Conservation (phyloP, 2,888 invertebrate species). For the Tinea trinotella region DNA sequence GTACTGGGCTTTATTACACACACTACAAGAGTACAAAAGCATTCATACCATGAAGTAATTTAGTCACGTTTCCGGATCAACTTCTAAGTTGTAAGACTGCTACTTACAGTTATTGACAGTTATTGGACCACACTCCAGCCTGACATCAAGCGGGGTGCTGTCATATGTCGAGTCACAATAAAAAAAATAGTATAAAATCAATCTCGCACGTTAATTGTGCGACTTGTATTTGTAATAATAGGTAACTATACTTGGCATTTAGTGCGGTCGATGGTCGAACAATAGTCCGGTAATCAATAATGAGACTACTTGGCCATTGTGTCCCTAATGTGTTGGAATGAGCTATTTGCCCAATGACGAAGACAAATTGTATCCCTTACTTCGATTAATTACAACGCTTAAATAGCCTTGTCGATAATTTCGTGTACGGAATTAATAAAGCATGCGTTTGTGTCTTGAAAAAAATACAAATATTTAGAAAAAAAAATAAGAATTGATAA, state of each 20-base stretch:
- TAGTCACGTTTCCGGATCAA: too few species aligned
- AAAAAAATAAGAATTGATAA: neutral
- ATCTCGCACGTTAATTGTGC: conserved; percentile 3
- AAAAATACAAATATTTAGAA: neutral
- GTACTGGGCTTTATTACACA: too few species aligned
- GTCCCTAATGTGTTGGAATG: conserved; percentile 67
- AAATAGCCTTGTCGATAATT: conserved; percentile 26
- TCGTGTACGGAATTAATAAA: neutral
- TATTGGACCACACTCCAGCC: too few species aligned
- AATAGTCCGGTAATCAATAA: conserved; percentile 67
- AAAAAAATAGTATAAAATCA: too few species aligned
- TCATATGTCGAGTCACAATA: too few species aligned
- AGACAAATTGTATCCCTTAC: conserved; percentile 63
- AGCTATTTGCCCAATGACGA: conserved; percentile 68
- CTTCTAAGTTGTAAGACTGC: too few species aligned
- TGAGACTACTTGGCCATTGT: conserved; percentile 55
- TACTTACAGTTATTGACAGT: too few species aligned
- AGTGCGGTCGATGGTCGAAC: conserved; percentile 33
- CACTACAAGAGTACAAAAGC: too few species aligned
- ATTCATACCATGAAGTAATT: too few species aligned
- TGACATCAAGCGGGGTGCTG: too few species aligned
- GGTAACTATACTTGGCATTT: neutral
- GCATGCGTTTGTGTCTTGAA: neutral
- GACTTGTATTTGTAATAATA: neutral
- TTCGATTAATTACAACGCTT: conserved; percentile 67